Base-by-base conservation (phyloP, 2,888 invertebrate genomes). In the Sphaerophoria rueppellii region DNA sequence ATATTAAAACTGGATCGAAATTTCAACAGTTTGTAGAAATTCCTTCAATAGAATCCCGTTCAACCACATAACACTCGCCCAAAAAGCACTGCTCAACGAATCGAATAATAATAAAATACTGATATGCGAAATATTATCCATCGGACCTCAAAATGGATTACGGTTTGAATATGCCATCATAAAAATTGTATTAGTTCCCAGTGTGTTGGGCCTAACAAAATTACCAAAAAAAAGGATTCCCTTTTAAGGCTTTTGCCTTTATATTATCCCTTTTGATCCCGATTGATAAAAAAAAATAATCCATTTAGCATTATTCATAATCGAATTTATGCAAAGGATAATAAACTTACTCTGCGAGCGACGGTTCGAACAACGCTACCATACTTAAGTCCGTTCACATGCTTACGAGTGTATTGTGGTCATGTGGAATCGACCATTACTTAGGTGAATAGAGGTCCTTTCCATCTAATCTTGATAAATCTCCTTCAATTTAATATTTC, bases 401-500 rank as follows among this genome's bases (percentile, higher is more conserved):
- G 37, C 12, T 4, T 37, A 37, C 43, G 12, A 43, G 24, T 24
- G 24, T 12, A 43, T 9, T 40, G 14, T 72, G 83, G 24, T 24
- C 24, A 85, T 85, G 76, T 80, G 67, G 60, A 80, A 72, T 72
- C 37, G 35, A 24, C 72, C 61, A 76, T 80, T 72, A 85, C 75
- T 79, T 75, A 46, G 70, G 70, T 65, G 65, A 65, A 80, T 71
- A 69, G 24, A 24, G 71, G 61, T 80, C 55, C 69, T 67, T 16
- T 34, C 52, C 61, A 61, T 80, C 70, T 85, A 80, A 85, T 85
- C 83, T 43, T 85, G 65, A 48, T 58, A 82, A 77, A 82, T 77
- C 82, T 69, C 55, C 48, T 72, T 76, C 71, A 69, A 35, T 63
- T 73, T 61, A 16, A 46, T 61, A 55, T 63, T 63, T 61, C 40